Evolutionary conservation across 2,113 vertebrate genomes (phyloP), one percentile per base, ranked within the genome.

Genomic region (Melierax canorus): DNA sequence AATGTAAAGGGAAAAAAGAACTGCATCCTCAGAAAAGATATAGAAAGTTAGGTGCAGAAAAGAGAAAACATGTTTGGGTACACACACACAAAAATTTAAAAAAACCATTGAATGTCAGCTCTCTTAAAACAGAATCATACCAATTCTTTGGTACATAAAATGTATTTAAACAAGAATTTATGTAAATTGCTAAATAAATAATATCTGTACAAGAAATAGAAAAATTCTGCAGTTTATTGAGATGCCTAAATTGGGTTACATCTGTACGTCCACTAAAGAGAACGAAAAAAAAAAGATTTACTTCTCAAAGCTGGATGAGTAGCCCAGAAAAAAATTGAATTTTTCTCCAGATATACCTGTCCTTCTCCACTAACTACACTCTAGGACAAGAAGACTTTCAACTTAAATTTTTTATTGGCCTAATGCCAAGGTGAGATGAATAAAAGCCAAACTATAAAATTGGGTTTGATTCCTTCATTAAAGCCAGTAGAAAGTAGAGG

Each of bases 131-230:
- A 74, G 8, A 60, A 36, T 32, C n/a, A n/a, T 27, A 41, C 1
- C 1, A 56, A 4, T 5, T 26, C 10, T 53, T 72, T 53, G 24
- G 5, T 18, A 22, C 2, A 17, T 43, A 45, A 67, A 77, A 13
- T 6, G 0, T 30, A 29, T 53, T 82, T 58, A 66, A 82, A 34
- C 0, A 26, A 71, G 16, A 63, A 12, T 0, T 36, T 81, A 30
- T 7, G 7, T 5, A 55, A 76, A 41, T 9, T 81, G 1, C 1
- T 36, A 48, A 78, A 45, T 41, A 50, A 81, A 36, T 74, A 51
- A 26, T 46, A 77, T 77, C 7, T 46, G 1, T 29, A 13, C 19
- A 53, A 64, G 14, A 60, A 66, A 45, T 15, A 69, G 11, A 43
- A 74, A 26, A 2, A 17, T 38, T 51, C 6, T 74, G 5, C 6